A percentile compares a stretch with the other conserved stretches of the same genome.
These are phyloP conservation scores for Nannoperca obscura DNA, from an alignment of 2,797 vertebrate genomes.

Conservation along the genomic window DNA sequence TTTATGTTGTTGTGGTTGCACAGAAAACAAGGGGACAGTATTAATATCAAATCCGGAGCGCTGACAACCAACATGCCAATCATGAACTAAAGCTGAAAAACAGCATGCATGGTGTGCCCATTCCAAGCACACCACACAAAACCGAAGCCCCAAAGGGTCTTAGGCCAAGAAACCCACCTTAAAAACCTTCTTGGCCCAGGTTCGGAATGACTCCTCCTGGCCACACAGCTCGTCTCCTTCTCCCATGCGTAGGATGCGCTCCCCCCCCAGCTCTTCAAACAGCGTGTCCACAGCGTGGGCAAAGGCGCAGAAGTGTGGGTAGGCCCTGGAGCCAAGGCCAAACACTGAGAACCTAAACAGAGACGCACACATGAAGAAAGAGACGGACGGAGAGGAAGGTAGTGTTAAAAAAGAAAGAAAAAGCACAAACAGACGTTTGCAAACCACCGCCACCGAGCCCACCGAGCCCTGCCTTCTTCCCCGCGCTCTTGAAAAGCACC, in stretches of 20 bases:
- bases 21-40: not conserved
- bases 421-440: constrained; percentile 10
- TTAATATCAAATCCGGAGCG: not conserved
- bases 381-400: constrained; percentile 23
- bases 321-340: constrained; percentile 96
- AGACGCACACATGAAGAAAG: constrained; percentile 20
- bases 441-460: constrained; percentile 6
- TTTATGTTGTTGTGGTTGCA: not conserved
- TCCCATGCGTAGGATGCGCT: constrained; percentile 97
- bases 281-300: constrained; percentile 98
- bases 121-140: not conserved
- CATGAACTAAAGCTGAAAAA: not conserved
- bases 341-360: constrained; percentile 94
- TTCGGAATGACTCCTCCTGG: constrained; percentile 98
- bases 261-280: constrained; percentile 97
- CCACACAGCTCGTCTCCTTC: constrained; percentile 98
- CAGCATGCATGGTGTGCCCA: not conserved
- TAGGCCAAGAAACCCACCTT: constrained; percentile 85
- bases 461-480: not conserved
- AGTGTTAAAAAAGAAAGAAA: not conserved
- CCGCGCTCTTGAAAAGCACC: not conserved
- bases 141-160: constrained; percentile 12
- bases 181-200: constrained; percentile 99
- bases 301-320: constrained; percentile 99
- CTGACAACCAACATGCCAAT: not conserved